Evolutionary conservation across 2,113 vertebrate species (phyloP).

Genomic region (Panurus biarmicus): DNA sequence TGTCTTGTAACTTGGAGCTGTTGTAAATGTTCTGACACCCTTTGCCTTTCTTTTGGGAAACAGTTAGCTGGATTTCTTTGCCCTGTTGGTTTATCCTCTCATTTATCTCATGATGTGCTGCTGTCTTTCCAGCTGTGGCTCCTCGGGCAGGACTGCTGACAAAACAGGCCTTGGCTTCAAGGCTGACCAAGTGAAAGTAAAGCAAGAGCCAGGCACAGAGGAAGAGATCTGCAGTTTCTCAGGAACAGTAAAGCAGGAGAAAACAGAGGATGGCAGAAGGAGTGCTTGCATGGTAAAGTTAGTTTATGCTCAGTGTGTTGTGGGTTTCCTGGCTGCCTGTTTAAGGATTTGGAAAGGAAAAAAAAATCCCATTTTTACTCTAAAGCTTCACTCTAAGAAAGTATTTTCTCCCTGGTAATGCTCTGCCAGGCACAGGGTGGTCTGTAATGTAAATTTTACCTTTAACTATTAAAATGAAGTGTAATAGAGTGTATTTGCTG

Average conservation of each 20-base stretch:
- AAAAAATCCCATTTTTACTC: background rate
- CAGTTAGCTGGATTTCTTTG: background rate
- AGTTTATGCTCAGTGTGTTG: background rate
- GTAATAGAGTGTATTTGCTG: background rate
- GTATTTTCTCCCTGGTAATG: background rate
- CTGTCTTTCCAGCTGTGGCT: conserved; percentile 80
- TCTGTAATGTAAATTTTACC: background rate
- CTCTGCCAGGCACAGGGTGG: background rate
- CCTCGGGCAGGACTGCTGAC: conserved; percentile 81
- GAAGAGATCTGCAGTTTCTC: conserved; percentile 84
- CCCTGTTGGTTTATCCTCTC: background rate
- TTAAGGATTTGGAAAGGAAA: background rate
- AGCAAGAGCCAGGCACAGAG: conserved; percentile 90
- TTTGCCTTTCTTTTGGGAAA: background rate
- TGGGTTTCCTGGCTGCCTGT: background rate
- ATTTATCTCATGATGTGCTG: background rate
- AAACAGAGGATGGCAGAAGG: conserved; percentile 83
- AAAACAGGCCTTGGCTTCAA: conserved; percentile 69
- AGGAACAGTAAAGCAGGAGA: conserved; percentile 84
- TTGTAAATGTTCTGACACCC: background rate
- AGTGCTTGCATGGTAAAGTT: conserved; percentile 93
- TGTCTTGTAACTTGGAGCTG: background rate
- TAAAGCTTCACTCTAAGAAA: background rate
- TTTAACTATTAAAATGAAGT: background rate
- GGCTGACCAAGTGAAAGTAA: conserved; percentile 87